These are phyloP conservation scores for Drosophila subobscura DNA, from an alignment of 1,140 invertebrate genomes.

Conservation along the genomic window DNA sequence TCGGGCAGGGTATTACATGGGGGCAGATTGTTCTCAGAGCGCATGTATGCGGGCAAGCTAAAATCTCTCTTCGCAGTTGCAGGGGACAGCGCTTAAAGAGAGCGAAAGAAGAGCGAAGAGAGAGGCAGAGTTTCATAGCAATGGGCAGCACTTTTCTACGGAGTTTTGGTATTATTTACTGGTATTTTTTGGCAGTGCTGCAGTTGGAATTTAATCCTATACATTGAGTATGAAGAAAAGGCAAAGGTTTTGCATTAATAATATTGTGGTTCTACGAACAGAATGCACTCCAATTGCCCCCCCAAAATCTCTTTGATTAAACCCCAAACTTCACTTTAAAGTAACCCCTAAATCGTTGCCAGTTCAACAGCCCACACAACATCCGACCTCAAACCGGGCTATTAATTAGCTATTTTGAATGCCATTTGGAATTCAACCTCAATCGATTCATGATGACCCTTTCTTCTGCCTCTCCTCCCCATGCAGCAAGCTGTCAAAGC, in stretches of 20 bases:
- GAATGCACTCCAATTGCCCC: too few species aligned
- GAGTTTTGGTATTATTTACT: slow-evolving; percentile 8
- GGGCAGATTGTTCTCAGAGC: not conserved
- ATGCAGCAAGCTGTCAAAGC: slow-evolving; percentile 40
- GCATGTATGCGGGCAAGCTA: slow-evolving; percentile 1
- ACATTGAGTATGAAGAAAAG: too few species aligned
- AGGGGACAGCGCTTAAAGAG: slow-evolving; percentile 2
- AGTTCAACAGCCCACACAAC: slow-evolving; percentile 11
- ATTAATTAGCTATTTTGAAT: slow-evolving; percentile 64
- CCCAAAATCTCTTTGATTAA: too few species aligned
- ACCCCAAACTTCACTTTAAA: not conserved
- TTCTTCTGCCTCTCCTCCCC: not conserved
- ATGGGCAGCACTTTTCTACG: slow-evolving; percentile 16
- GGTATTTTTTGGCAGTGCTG: not conserved
- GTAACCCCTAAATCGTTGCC: not conserved
- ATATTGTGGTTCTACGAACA: too few species aligned
- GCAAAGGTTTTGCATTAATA: too few species aligned
- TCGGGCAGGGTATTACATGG: not conserved
- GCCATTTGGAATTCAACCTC: slow-evolving; percentile 45
- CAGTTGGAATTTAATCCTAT: too few species aligned
- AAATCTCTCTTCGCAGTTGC: not conserved
- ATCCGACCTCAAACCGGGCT: slow-evolving; percentile 11
- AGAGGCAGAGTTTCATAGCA: not conserved
- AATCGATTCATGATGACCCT: slow-evolving; percentile 25
- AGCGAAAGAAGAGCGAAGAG: not conserved